Conservation (phyloP, 92 coral and sea anemone genomes). For the Pocillopora meandrina region DNA sequence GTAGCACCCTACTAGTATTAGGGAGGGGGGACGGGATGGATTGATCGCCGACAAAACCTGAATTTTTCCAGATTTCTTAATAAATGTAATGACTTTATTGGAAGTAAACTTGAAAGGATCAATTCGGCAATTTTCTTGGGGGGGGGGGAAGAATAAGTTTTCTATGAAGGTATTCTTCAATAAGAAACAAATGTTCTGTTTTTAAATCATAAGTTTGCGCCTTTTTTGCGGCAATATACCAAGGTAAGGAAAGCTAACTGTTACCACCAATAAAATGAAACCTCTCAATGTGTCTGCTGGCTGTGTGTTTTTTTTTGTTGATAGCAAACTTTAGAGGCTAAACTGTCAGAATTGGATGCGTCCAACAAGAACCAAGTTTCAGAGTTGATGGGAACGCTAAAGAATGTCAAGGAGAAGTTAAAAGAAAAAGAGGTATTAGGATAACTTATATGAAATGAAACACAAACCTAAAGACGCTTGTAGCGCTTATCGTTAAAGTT, state of each 20-base stretch:
- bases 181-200: too few species aligned
- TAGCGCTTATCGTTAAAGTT: background rate
- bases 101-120: too few species aligned
- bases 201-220: too few species aligned
- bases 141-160: too few species aligned
- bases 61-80: too few species aligned
- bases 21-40: too few species aligned
- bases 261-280: background rate
- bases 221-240: background rate
- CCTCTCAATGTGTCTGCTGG: background rate
- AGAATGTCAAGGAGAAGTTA: conserved; percentile 78
- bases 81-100: too few species aligned
- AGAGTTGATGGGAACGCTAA: conserved; percentile 80
- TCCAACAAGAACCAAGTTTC: conserved; percentile 75
- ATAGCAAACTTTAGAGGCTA: conserved; percentile 74
- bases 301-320: background rate
- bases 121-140: too few species aligned
- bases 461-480: background rate
- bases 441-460: background rate
- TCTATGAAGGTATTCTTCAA: too few species aligned
- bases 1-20: too few species aligned
- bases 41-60: too few species aligned
- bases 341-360: conserved; percentile 61
- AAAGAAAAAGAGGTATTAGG: conserved; percentile 75
- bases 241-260: background rate